These are phyloP conservation scores for Oryzias celebensis DNA, from an alignment of 2,113 vertebrate species.

Conservation along the genomic window DNA sequence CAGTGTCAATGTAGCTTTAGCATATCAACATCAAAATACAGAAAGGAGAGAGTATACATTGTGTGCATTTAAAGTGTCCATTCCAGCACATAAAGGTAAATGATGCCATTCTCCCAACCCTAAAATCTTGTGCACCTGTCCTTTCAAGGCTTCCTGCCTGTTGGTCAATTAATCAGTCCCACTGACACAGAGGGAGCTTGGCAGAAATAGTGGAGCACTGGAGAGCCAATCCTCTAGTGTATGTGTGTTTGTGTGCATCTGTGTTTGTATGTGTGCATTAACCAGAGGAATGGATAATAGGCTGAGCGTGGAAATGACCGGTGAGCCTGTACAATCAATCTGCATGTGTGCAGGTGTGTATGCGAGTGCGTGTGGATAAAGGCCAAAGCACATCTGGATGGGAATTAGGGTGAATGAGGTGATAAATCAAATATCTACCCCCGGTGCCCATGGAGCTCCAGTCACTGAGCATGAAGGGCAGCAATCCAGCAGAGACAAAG, in stretches of 20 bases:
- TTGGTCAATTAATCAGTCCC: conserved; percentile 53
- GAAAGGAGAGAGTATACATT: too few relatives aligned
- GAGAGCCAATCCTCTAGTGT: conserved; percentile 59
- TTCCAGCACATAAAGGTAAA: conserved; percentile 8
- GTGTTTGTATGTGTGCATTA: conserved; percentile 31
- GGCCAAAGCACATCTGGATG: conserved; percentile 76
- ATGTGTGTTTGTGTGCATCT: conserved; percentile 1
- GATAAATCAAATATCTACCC: conserved; percentile 71
- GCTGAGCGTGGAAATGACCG: conserved; percentile 51
- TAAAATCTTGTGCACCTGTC: conserved; percentile 19
- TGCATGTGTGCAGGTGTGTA: conserved; percentile 48
- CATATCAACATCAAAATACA: too few relatives aligned
- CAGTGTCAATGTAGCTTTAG: too few relatives aligned
- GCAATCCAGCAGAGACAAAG: conserved; percentile 36
- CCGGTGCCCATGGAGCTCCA: conserved; percentile 59
- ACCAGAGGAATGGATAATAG: conserved; percentile 63
- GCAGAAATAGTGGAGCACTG: conserved; percentile 51
- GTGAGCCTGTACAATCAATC: conserved; percentile 67
- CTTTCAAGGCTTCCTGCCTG: conserved; percentile 13
- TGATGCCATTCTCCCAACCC: conserved; percentile 5
- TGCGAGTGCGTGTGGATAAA: conserved; percentile 46
- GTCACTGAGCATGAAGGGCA: conserved; percentile 80
- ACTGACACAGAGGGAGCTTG: conserved; percentile 44
- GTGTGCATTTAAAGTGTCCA: conserved; percentile 7
- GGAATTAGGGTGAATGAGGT: conserved; percentile 74